Evolutionary conservation across 2,888 invertebrate genomes (phyloP).

Genomic region (Caenorhabditis sp.): DNA sequence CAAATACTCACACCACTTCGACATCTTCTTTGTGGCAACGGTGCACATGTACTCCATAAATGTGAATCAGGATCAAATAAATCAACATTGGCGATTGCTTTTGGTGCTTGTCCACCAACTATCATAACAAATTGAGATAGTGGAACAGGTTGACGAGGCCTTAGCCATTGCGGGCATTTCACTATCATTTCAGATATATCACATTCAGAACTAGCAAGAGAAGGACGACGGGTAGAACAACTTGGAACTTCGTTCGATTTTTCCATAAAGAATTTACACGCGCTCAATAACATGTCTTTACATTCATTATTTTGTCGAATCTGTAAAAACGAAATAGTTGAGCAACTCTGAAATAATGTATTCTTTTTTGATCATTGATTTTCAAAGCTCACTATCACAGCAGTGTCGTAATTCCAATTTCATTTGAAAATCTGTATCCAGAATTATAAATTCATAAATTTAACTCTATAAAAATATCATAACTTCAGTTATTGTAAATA

Average conservation of each 20-base stretch:
- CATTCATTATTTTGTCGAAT: slow-evolving; percentile 8
- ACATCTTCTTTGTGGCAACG: slow-evolving; percentile 42
- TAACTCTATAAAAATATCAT: no score
- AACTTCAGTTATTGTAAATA: no score
- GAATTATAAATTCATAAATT: no score
- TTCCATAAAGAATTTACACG: slow-evolving; percentile 1
- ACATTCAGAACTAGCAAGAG: background rate
- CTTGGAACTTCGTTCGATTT: background rate
- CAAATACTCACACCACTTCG: slow-evolving; percentile 38
- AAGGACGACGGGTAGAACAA: background rate
- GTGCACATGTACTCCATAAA: slow-evolving; percentile 31
- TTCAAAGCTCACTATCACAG: no score
- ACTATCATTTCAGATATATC: slow-evolving; percentile 6
- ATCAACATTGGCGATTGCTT: slow-evolving; percentile 41
- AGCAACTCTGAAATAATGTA: no score
- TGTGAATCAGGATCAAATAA: slow-evolving; percentile 37
- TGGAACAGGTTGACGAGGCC: slow-evolving; percentile 34
- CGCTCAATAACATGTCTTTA: slow-evolving; percentile 13
- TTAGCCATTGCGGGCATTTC: slow-evolving; percentile 20
- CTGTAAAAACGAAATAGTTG: no score
- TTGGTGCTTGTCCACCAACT: slow-evolving; percentile 45
- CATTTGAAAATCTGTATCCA: no score
- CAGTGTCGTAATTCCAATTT: no score
- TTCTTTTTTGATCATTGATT: no score
- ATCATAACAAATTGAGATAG: slow-evolving; percentile 39